Evolutionary conservation across 2,888 invertebrate genomes (phyloP).

Genomic region (Dryadula phaetusa): DNA sequence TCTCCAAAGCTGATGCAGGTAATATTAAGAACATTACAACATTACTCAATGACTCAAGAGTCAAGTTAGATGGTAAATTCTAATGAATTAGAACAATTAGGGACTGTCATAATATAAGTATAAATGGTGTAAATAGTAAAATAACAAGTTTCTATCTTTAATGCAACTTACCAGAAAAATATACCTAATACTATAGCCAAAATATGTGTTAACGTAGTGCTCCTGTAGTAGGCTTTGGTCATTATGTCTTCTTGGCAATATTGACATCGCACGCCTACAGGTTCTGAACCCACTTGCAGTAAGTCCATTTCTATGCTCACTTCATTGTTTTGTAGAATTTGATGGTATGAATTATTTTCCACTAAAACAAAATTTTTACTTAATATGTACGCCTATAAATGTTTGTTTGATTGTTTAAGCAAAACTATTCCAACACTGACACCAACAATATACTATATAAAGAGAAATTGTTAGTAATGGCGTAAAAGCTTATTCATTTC

Average conservation of each 20-base stretch:
- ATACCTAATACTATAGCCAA: slow-evolving; percentile 67
- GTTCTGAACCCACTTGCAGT: slow-evolving; percentile 75
- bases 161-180: slow-evolving; percentile 69
- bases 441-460: no score
- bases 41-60: background rate
- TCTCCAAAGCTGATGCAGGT: background rate
- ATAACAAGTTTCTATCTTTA: background rate
- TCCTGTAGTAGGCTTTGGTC: slow-evolving; percentile 70
- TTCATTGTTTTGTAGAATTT: slow-evolving; percentile 65
- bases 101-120: background rate
- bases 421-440: no score
- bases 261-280: slow-evolving; percentile 76
- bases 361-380: no score
- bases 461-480: no score
- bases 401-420: no score
- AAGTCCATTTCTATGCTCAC: slow-evolving; percentile 75
- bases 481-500: no score
- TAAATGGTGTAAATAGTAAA: background rate
- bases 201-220: slow-evolving; percentile 64
- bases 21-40: background rate
- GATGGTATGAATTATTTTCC: slow-evolving; percentile 68
- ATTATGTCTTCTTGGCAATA: slow-evolving; percentile 75
- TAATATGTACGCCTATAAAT: no score
- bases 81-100: slow-evolving; percentile 8
- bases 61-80: background rate